Evolutionary conservation across 2,113 vertebrate genomes (phyloP).

Genomic region (Eptesicus fuscus): DNA sequence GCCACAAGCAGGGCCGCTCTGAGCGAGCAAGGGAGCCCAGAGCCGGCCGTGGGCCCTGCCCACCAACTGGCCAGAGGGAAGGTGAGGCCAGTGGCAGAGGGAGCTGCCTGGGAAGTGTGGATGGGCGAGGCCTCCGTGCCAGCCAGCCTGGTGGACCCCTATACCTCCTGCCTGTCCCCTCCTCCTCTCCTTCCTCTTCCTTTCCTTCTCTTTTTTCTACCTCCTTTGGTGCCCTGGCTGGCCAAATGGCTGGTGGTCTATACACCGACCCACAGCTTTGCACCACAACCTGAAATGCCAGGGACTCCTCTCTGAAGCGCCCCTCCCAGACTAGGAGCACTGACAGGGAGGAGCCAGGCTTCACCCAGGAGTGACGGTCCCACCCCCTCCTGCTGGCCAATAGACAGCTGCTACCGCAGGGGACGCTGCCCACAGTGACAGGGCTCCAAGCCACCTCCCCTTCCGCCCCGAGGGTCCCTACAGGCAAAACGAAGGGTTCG

Average conservation of each 20-base stretch:
- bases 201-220: background rate
- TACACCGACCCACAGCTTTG: background rate
- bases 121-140: constrained; percentile 72
- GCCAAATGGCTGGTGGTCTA: background rate
- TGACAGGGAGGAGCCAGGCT: background rate
- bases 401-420: rapidly evolving
- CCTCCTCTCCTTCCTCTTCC: constrained; percentile 59
- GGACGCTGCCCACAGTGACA: background rate
- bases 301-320: background rate
- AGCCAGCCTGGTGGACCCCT: constrained; percentile 76
- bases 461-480: background rate
- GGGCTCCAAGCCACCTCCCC: background rate
- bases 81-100: background rate
- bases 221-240: background rate
- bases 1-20: constrained; percentile 96
- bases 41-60: constrained; percentile 31
- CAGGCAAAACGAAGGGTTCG: background rate
- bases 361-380: background rate
- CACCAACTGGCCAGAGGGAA: constrained; percentile 27
- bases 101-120: background rate
- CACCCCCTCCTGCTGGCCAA: background rate
- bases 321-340: too few relatives aligned
- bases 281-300: background rate
- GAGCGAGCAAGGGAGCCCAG: constrained; percentile 82
- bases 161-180: background rate